A percentile compares a stretch with the other conserved stretches of the same genome.
These are phyloP conservation scores for Marmota monax DNA, from an alignment of 2,113 vertebrate species.

Conservation along the genomic window DNA sequence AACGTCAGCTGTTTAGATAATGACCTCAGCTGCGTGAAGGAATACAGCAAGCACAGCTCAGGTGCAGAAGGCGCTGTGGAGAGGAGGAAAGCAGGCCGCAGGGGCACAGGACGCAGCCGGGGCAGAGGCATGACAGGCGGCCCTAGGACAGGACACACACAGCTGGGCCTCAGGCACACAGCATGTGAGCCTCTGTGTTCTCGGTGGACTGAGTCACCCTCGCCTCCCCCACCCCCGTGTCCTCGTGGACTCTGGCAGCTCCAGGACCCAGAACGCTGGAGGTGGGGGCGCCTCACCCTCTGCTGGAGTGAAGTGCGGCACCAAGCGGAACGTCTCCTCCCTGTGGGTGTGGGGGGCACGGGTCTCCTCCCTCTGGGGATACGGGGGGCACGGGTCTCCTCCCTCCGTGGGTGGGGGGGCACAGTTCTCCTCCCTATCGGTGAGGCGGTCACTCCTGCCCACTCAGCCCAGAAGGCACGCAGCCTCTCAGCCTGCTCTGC, in stretches of 20 bases:
- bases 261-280: accelerated
- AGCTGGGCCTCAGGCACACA: too few relatives aligned
- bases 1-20: neutral
- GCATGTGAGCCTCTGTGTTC: too few relatives aligned
- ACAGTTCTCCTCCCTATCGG: too few relatives aligned
- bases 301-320: accelerated
- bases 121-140: neutral
- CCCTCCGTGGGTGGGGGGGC: too few relatives aligned
- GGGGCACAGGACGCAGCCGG: neutral
- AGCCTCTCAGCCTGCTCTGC: neutral
- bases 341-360: too few relatives aligned
- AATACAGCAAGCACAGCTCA: neutral
- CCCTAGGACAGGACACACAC: neutral
- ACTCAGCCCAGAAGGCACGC: neutral
- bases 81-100: neutral
- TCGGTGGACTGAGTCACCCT: neutral
- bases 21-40: neutral
- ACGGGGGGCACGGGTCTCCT: too few relatives aligned
- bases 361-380: too few relatives aligned
- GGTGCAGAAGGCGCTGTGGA: neutral
- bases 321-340: accelerated
- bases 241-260: neutral
- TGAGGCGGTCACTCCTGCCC: neutral
- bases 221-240: neutral
- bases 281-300: accelerated